Percentiles rank a stretch among this genome's conserved stretches.
These are phyloP conservation scores for Tuberolachnus salignus DNA, from an alignment of 2,888 invertebrate species.

Conservation along the genomic window DNA sequence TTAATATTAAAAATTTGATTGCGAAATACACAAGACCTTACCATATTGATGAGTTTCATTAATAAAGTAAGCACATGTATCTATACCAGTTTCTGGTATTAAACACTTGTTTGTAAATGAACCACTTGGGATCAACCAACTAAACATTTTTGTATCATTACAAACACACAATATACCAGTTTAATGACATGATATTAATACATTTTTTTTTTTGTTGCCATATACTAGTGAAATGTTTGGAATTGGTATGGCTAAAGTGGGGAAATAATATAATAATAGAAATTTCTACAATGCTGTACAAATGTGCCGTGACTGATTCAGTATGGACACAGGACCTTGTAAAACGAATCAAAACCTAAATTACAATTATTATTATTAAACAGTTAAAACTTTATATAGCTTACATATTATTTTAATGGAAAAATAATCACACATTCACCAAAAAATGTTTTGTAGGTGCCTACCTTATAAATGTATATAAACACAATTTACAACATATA, in stretches of 20 bases:
- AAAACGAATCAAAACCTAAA: constrained; percentile 24
- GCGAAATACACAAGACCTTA: constrained; percentile 10
- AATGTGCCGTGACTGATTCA: constrained; percentile 45
- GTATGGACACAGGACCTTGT: constrained; percentile 42
- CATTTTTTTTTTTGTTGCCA: constrained; percentile 12
- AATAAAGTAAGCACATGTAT: constrained; percentile 36
- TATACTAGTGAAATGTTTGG: not conserved
- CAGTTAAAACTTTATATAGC: not conserved
- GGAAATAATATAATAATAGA: constrained; percentile 36
- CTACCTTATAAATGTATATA: not conserved
- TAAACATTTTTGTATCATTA: constrained; percentile 50
- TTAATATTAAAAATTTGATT: not conserved
- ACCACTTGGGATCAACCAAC: constrained; percentile 43
- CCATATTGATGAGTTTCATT: constrained; percentile 40
- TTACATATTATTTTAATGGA: not conserved
- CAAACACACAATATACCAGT: not conserved
- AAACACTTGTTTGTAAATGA: constrained; percentile 49
- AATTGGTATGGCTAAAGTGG: constrained; percentile 8
- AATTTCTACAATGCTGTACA: constrained; percentile 29
- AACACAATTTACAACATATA: not conserved
- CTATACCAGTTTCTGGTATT: constrained; percentile 32
- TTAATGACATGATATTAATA: constrained; percentile 2
- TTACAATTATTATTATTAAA: constrained; percentile 27
- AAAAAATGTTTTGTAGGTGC: not conserved
- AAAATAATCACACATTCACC: constrained; percentile 20